Percentiles rank a stretch among this genome's conserved stretches.
Conservation (phyloP, 2,888 invertebrate genomes). For the Hirudinaria manillensis region DNA sequence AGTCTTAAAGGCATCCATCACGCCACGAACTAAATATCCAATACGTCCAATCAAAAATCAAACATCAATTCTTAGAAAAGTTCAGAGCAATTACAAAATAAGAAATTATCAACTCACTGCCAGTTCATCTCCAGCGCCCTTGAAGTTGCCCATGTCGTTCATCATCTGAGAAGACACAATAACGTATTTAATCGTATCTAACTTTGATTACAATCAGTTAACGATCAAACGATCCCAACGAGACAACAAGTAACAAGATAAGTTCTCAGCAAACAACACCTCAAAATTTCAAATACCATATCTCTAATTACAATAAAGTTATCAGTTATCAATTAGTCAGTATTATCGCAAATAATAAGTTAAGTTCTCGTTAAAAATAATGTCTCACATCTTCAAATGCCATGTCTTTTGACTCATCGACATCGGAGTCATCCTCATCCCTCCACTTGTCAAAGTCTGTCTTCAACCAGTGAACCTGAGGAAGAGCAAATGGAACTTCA, state of each 20-base stretch:
- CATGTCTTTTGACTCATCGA: conserved; percentile 66
- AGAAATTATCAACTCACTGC: conserved; percentile 19
- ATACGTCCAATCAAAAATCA: too few species aligned
- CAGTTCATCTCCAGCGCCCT: conserved; percentile 47
- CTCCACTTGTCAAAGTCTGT: conserved; percentile 96
- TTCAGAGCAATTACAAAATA: neutral
- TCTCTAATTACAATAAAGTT: too few species aligned
- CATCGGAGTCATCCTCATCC: conserved; percentile 88
- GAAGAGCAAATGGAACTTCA: neutral
- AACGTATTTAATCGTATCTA: too few species aligned
- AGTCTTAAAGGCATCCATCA: too few species aligned
- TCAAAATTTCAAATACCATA: too few species aligned
- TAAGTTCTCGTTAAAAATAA: neutral
- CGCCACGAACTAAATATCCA: too few species aligned
- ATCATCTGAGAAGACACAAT: conserved; percentile 60
- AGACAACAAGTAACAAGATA: too few species aligned
- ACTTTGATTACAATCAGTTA: too few species aligned
- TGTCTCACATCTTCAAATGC: conserved; percentile 40
- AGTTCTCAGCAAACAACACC: too few species aligned
- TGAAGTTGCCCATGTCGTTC: conserved; percentile 66
- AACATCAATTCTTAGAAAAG: neutral
- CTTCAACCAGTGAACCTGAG: conserved; percentile 80
- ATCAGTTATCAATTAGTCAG: neutral
- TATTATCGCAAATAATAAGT: neutral
- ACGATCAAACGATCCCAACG: too few species aligned